These are phyloP conservation scores for Columba livia DNA, from an alignment of 2,113 vertebrate genomes.

Conservation along the genomic window DNA sequence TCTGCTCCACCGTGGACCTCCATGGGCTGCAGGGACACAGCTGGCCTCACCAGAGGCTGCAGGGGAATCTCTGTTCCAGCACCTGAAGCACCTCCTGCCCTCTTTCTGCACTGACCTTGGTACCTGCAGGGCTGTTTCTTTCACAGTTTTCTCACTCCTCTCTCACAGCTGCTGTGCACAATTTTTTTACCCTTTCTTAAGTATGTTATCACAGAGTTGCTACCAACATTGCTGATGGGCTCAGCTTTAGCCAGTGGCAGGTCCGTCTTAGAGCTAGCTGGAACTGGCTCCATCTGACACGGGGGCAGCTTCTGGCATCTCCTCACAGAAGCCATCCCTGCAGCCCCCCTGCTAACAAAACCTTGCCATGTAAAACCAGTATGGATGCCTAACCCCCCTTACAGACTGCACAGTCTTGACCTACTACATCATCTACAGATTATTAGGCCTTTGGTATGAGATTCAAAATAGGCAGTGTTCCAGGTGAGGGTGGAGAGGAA, in stretches of 20 bases:
- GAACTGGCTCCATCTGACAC: neutral
- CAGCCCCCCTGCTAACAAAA: neutral
- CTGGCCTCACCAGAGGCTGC: neutral
- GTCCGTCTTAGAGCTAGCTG: neutral
- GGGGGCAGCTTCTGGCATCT: neutral
- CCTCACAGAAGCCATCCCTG: neutral
- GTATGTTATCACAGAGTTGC: neutral
- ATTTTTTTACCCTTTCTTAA: neutral
- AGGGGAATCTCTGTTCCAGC: fast-evolving
- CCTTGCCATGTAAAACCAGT: neutral
- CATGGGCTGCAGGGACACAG: fast-evolving
- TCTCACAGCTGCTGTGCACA: neutral
- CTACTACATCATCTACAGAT: neutral
- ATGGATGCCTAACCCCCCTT: neutral
- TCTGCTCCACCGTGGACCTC: fast-evolving
- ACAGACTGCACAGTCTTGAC: neutral
- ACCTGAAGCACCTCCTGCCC: fast-evolving
- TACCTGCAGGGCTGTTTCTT: neutral
- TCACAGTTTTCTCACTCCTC: neutral
- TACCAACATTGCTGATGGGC: neutral
- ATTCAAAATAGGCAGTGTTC: neutral
- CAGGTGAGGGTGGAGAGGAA: neutral
- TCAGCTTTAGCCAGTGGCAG: neutral
- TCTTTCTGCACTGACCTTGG: neutral
- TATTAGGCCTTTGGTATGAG: neutral